Conservation (phyloP, 2,113 vertebrate genomes). For the Rattus norvegicus region GRCr8 NC_086022.1:30814501-30815000, state of each 20-base stretch:
- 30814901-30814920: background rate
- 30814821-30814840: background rate
- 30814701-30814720: background rate
- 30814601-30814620: background rate
- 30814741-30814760: background rate
- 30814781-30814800: background rate
- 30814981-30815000: background rate
- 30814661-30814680: background rate
- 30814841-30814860: background rate
- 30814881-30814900: background rate
- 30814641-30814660: background rate
- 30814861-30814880: background rate
- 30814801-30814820: background rate
- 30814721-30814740: background rate
- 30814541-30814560: background rate
- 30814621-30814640: constrained; percentile 1
- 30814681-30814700: constrained; percentile 19
- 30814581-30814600: constrained; percentile 2
- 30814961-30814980: background rate
- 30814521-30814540: constrained; percentile 8
- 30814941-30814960: background rate
- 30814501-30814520: background rate
- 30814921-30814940: background rate
- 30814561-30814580: background rate
- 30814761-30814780: background rate